These are phyloP conservation scores for Cherax destructor DNA, from an alignment of 1,140 invertebrate species.

Conservation along the genomic window DNA sequence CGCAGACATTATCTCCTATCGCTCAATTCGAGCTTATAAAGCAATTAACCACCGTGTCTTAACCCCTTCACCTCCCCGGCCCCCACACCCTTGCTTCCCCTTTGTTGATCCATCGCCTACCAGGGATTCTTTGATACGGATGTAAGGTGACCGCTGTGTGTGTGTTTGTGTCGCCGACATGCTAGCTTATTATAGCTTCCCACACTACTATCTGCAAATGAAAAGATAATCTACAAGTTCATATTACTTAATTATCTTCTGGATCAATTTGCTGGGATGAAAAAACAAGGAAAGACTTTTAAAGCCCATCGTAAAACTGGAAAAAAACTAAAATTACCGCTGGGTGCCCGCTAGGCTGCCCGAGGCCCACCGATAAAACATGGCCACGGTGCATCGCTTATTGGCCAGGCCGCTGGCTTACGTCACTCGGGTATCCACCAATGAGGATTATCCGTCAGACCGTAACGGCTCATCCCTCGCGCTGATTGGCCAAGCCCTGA, in stretches of 20 bases:
- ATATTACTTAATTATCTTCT: slow-evolving; percentile 46
- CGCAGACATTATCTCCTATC: slow-evolving; percentile 61
- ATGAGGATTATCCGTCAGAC: slow-evolving; percentile 40
- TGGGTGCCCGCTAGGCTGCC: slow-evolving; percentile 36
- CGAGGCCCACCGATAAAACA: slow-evolving; percentile 47
- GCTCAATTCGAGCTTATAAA: slow-evolving; percentile 61
- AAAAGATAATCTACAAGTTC: slow-evolving; percentile 28
- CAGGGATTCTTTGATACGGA: neutral
- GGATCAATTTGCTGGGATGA: slow-evolving; percentile 30
- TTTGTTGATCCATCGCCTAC: slow-evolving; percentile 38
- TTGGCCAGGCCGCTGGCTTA: slow-evolving; percentile 24
- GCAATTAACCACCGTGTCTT: slow-evolving; percentile 57
- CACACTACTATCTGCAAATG: slow-evolving; percentile 18
- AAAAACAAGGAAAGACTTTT: slow-evolving; percentile 13
- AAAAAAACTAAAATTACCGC: slow-evolving; percentile 43
- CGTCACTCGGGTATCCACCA: slow-evolving; percentile 38
- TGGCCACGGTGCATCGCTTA: slow-evolving; percentile 42
- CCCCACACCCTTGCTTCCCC: neutral
- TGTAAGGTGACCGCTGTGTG: no score
- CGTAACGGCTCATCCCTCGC: slow-evolving; percentile 36
- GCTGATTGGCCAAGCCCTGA: slow-evolving; percentile 44
- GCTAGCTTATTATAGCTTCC: neutral
- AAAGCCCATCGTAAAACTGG: slow-evolving; percentile 46
- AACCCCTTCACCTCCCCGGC: slow-evolving; percentile 23
- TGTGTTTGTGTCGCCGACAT: neutral